Evolutionary conservation across 64 coral and sea anemone species (phyloP).

Genomic region (Stichodactyla helianthus): DNA sequence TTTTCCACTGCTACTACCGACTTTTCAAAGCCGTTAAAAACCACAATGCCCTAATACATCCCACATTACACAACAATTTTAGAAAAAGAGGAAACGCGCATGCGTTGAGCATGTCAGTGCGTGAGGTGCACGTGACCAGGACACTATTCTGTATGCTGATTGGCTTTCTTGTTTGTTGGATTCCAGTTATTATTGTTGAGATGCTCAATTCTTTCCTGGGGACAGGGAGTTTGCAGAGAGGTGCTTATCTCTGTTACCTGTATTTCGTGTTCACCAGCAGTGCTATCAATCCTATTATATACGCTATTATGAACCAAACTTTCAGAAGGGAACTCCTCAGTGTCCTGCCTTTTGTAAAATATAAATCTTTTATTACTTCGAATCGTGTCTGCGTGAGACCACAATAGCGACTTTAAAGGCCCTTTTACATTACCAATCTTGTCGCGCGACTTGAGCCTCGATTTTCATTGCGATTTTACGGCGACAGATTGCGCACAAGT

Average conservation of each 20-base stretch:
- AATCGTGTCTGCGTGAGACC: too few species aligned
- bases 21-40: neutral
- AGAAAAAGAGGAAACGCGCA: neutral
- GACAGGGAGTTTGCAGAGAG: neutral
- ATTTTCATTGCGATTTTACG: too few species aligned
- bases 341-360: neutral
- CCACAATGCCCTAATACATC: neutral
- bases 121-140: conserved; percentile 38
- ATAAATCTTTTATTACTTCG: too few species aligned
- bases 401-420: too few species aligned
- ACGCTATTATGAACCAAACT: conserved; percentile 47
- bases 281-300: conserved; percentile 52
- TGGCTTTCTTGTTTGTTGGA: conserved; percentile 24
- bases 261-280: conserved; percentile 24
- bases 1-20: neutral
- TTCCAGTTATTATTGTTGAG: conserved; percentile 24
- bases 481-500: too few species aligned
- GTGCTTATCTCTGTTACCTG: conserved; percentile 31
- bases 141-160: conserved; percentile 30
- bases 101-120: neutral
- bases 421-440: too few species aligned
- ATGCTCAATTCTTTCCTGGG: conserved; percentile 1
- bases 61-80: neutral
- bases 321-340: conserved; percentile 7
- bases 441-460: too few species aligned